Evolutionary conservation across 2,888 invertebrate species (phyloP), one percentile per base, ranked within the genome.

Genomic region (Plagodis dolabraria): DNA sequence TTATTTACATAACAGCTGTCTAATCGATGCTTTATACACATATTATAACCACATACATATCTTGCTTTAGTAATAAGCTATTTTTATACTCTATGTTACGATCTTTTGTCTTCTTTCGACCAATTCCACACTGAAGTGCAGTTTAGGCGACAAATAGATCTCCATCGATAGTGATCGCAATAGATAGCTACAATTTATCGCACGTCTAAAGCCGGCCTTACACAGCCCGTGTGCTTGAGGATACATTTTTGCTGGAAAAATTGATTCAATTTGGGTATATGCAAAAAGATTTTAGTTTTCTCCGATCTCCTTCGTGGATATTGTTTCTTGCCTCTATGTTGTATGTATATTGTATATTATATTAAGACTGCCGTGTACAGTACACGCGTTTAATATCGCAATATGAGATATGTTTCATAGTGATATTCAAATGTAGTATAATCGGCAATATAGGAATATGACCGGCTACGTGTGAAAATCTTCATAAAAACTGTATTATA

Each of bases 261-360:
- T 85, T 84, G 83, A 87, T 86, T 87, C 86, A 82, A 86, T 87
- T 86, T 85, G 79, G 80, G 78, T 79, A 81, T 80, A 82, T 79
- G 75, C 77, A 78, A 75, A 85, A 80, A 78, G 79, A 83, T 85
- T 84, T 85, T 82, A 74, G 78, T 78, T 64, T 59, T 51, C 54
- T 53, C 53, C 52, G 63, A 57, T 60, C 47, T 50, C 43, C 63
- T 58, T 60, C 57, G 56, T 54, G 50, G 34, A 65, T 70, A 64
- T 68, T 64, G 66, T 66, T 57, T 53, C 53, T 63, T 64, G 58
- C 53, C 53, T 33, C 52, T 55, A 47, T 49, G 40, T 46, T 10
- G 38, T 47, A 51, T 58, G 57, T 62, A 60, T 56, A n/a, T n/a
- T n/a, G 45, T 44, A 10, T 43, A 42, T 51, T 47, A 47, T 47